Evolutionary conservation across 2,797 vertebrate genomes (phyloP).

Genomic region (Limnodromus scolopaceus): DNA sequence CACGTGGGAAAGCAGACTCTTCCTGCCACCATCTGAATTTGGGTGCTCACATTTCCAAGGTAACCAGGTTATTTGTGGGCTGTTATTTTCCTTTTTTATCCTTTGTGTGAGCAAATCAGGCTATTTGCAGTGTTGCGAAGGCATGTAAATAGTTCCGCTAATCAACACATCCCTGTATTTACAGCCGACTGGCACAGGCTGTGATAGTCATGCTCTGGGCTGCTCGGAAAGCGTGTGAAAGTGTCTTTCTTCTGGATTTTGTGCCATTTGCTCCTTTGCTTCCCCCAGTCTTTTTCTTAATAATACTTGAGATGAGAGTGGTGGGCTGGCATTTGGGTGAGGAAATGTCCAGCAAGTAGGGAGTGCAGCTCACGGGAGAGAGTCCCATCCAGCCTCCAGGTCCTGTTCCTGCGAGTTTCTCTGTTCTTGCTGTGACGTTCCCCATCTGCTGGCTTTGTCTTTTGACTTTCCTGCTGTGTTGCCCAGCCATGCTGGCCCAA

Average conservation of each 20-base stretch:
- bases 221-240: not conserved
- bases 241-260: not conserved
- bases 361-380: not conserved
- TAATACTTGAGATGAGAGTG: not conserved
- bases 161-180: constrained; percentile 38
- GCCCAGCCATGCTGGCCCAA: not conserved
- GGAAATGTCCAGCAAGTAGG: not conserved
- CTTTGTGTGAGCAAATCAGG: not conserved
- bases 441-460: not conserved
- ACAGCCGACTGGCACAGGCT: not conserved
- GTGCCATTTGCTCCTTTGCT: not conserved
- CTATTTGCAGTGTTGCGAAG: not conserved
- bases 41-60: constrained; percentile 43
- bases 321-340: not conserved
- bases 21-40: not conserved
- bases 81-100: constrained; percentile 8
- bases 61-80: constrained; percentile 46
- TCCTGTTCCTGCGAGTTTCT: accelerated
- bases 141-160: constrained; percentile 33
- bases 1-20: not conserved
- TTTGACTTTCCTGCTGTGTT: not conserved
- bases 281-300: not conserved
- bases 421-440: not conserved
- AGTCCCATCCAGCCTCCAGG: not conserved
- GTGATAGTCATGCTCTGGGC: not conserved